phyloP scores from a whole-genome alignment of 2,113 vertebrate species.

The Trinectes maculatus region DNA sequence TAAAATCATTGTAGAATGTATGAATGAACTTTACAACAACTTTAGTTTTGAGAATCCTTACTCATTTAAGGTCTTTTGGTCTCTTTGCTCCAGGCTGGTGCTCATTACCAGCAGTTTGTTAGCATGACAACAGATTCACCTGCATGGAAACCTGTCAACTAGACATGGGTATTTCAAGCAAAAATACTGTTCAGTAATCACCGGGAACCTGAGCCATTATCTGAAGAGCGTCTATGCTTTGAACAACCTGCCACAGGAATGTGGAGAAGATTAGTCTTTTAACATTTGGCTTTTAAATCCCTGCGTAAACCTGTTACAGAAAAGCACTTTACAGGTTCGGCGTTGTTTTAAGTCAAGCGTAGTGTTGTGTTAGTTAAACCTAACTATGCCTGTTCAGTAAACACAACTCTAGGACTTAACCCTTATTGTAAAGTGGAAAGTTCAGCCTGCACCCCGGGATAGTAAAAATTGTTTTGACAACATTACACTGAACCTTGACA shows the following conservation, averaged over 20 bases:
- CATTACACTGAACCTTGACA: slow-evolving; percentile 51
- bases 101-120: neutral
- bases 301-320: slow-evolving; percentile 16
- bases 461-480: slow-evolving; percentile 70
- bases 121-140: neutral
- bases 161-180: neutral
- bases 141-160: neutral
- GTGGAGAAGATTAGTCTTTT: slow-evolving; percentile 13
- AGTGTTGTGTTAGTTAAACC: neutral
- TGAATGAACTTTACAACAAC: neutral
- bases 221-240: slow-evolving; percentile 11
- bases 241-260: slow-evolving; percentile 26
- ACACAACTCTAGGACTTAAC: slow-evolving; percentile 3
- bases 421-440: slow-evolving; percentile 58
- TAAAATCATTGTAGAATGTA: slow-evolving; percentile 8
- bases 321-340: neutral
- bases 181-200: neutral
- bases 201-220: neutral
- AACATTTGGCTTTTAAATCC: slow-evolving; percentile 4
- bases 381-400: neutral
- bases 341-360: slow-evolving; percentile 16
- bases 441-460: slow-evolving; percentile 33
- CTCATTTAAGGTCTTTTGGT: neutral
- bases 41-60: no score
- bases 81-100: neutral